A percentile compares a stretch with the other conserved stretches of the same genome.
phyloP scores from a whole-genome alignment of 2,113 vertebrate species.

The Microtus oregoni region DNA sequence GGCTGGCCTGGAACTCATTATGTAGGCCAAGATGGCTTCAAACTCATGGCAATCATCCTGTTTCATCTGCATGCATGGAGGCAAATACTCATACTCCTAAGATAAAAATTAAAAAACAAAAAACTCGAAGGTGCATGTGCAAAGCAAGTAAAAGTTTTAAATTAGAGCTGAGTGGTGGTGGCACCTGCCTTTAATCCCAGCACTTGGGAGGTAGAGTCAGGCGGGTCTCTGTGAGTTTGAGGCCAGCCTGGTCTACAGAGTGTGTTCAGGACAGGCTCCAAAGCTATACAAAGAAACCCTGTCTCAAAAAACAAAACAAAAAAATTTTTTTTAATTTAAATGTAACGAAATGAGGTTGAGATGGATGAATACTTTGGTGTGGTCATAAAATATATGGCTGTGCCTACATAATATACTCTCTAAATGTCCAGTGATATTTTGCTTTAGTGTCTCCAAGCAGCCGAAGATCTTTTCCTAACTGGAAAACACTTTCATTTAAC shows the following conservation, averaged over 20 bases:
- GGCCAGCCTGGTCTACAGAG: too few relatives aligned
- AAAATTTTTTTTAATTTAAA: too few relatives aligned
- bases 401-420: not conserved
- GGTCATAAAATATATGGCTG: not conserved
- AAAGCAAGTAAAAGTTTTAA: conserved; percentile 39
- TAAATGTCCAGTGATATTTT: not conserved
- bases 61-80: not conserved
- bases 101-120: not conserved
- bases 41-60: not conserved
- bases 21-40: not conserved
- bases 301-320: too few relatives aligned
- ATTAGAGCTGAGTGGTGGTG: not conserved
- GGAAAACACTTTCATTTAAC: not conserved
- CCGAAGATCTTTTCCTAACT: not conserved
- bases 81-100: not conserved
- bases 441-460: not conserved
- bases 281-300: too few relatives aligned
- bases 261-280: too few relatives aligned
- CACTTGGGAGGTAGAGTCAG: too few relatives aligned
- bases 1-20: not conserved
- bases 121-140: conserved; percentile 12
- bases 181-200: too few relatives aligned
- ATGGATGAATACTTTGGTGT: not conserved
- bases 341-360: not conserved
- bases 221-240: too few relatives aligned